phyloP scores from a whole-genome alignment of 2,888 invertebrate species.

The Leptopterna dolabrata region DNA sequence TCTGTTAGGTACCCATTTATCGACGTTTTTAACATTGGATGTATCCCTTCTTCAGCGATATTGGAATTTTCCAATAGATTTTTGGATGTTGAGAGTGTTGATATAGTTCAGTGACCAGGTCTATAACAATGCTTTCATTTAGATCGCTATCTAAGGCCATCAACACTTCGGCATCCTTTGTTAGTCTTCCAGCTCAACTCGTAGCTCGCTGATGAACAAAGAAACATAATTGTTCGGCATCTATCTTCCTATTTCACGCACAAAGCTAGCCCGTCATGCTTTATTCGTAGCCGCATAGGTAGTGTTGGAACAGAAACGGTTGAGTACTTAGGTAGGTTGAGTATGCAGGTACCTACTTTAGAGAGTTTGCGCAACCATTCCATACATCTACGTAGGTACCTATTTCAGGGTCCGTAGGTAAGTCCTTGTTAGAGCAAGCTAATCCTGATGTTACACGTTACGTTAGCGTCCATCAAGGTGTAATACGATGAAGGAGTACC shows the following conservation, averaged over 20 bases:
- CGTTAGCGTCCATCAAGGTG: no score
- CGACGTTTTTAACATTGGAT: no score
- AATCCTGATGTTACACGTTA: no score
- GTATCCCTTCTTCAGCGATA: no score
- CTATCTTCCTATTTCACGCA: neutral
- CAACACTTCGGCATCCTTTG: neutral
- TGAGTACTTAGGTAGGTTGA: neutral
- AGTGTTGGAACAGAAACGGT: neutral
- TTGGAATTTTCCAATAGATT: no score
- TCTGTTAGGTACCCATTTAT: no score
- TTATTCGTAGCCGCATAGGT: neutral
- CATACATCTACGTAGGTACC: no score
- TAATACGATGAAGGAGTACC: no score
- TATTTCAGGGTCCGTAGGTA: no score
- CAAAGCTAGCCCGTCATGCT: neutral
- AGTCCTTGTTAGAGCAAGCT: no score
- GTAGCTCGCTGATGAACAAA: neutral
- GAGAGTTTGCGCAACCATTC: no score
- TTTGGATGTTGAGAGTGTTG: neutral
- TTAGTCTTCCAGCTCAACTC: neutral
- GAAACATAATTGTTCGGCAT: neutral
- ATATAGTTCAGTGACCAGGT: slow-evolving; percentile 20
- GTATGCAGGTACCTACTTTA: no score
- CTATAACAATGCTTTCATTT: slow-evolving; percentile 5
- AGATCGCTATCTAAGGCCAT: slow-evolving; percentile 21